Conservation (phyloP, 2,797 vertebrate genomes). For the Hippopotamyrus pictus region DNA sequence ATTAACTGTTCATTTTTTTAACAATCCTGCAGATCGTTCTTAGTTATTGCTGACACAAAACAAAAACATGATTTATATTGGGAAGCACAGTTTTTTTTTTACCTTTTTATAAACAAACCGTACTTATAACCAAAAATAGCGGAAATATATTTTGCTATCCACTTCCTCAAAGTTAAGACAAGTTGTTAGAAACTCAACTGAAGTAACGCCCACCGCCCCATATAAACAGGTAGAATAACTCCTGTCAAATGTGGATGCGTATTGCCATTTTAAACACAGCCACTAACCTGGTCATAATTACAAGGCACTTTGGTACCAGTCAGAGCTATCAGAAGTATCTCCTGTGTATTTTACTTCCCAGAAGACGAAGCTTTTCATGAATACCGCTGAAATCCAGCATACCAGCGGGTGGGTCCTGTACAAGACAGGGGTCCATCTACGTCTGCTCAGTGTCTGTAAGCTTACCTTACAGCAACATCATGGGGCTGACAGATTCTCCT, state of each 20-base stretch:
- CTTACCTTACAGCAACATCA: neutral
- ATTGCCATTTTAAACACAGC: neutral
- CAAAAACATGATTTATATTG: neutral
- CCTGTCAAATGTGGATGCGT: neutral
- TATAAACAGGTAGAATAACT: slow-evolving; percentile 43
- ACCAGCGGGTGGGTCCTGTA: neutral
- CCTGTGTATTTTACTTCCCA: neutral
- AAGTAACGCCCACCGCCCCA: slow-evolving; percentile 45
- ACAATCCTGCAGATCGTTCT: neutral
- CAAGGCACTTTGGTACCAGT: neutral
- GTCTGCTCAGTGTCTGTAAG: slow-evolving; percentile 9
- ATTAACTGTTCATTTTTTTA: neutral
- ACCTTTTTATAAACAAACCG: neutral
- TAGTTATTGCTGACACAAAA: neutral
- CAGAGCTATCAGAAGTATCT: neutral
- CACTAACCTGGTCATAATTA: neutral
- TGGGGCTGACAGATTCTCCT: neutral
- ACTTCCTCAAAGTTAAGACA: slow-evolving; percentile 1
- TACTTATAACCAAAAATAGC: neutral
- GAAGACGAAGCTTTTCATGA: neutral
- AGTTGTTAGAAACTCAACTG: slow-evolving; percentile 19
- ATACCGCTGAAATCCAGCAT: neutral
- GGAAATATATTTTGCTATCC: neutral
- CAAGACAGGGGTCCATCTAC: neutral
- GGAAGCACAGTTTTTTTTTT: neutral